These are phyloP conservation scores for Uria aalge DNA, from an alignment of 2,113 vertebrate species.

Conservation along the genomic window DNA sequence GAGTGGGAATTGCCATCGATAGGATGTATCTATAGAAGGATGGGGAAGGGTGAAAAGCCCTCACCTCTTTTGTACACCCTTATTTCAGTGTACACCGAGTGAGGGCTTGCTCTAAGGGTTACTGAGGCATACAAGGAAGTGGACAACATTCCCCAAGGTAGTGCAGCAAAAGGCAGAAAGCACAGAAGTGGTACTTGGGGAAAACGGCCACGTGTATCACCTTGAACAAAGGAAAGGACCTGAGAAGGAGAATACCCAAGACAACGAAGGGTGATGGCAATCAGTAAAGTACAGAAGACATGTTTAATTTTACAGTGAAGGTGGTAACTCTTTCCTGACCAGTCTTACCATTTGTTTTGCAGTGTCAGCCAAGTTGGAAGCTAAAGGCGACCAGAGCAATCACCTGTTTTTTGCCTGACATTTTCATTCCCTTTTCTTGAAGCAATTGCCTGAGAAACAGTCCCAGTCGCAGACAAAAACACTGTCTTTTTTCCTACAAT, in stretches of 20 bases:
- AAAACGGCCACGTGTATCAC: background rate
- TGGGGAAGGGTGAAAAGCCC: background rate
- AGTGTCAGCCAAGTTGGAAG: background rate
- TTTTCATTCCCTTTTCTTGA: background rate
- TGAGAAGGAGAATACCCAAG: background rate
- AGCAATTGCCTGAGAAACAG: background rate
- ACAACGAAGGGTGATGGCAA: background rate
- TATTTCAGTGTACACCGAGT: background rate
- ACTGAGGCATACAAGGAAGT: background rate
- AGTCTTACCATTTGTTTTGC: background rate
- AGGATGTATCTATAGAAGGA: background rate
- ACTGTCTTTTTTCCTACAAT: background rate
- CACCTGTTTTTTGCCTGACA: background rate
- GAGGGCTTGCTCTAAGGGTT: background rate
- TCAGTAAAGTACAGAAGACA: background rate
- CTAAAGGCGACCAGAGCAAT: background rate
- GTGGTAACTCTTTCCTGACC: background rate
- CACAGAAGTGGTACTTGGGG: background rate
- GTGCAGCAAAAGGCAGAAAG: background rate
- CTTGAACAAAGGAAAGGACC: background rate
- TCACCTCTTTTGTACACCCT: background rate
- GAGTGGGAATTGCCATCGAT: background rate
- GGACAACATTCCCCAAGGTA: background rate
- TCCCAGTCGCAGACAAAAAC: background rate
- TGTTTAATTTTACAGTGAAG: background rate